Percentiles rank a stretch among this genome's conserved stretches.
phyloP scores from a whole-genome alignment of 53 echinoderm and acorn worm species.

The Holothuria scabra region DNA sequence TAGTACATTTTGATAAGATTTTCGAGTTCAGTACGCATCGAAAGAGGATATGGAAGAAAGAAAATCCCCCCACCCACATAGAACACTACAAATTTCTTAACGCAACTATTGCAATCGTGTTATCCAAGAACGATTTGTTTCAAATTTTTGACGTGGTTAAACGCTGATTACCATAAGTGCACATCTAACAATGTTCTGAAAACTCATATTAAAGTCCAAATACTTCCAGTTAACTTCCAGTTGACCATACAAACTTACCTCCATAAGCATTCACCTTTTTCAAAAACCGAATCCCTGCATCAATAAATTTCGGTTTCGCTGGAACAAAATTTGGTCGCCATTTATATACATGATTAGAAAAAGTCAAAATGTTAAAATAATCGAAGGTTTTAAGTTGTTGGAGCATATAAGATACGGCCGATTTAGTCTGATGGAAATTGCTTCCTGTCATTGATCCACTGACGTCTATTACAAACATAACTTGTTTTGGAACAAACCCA shows the following conservation, averaged over 20 bases:
- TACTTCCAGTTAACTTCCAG: no score
- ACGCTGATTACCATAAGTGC: no score
- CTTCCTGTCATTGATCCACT: constrained; percentile 92
- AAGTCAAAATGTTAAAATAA: constrained; percentile 85
- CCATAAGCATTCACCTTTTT: constrained; percentile 68
- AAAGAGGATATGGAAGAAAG: no score
- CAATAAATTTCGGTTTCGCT: constrained; percentile 63
- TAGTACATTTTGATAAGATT: no score
- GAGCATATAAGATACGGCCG: constrained; percentile 74
- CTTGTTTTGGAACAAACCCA: constrained; percentile 66
- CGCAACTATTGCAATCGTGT: no score
- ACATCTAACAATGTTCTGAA: no score
- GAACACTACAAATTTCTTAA: no score
- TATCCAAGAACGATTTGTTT: no score
- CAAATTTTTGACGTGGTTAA: no score
- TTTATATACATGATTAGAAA: constrained; percentile 76
- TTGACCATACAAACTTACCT: constrained; percentile 52
- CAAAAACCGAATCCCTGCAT: constrained; percentile 69
- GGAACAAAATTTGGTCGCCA: constrained; percentile 79
- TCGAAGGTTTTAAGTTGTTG: constrained; percentile 69
- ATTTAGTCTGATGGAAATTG: constrained; percentile 81
- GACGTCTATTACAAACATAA: constrained; percentile 89
- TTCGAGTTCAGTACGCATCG: no score
- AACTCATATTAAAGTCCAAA: no score
- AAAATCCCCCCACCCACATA: no score